Base-by-base conservation (phyloP, 2,888 invertebrate species). In the Amblyjoppa fuscipennis region DNA sequence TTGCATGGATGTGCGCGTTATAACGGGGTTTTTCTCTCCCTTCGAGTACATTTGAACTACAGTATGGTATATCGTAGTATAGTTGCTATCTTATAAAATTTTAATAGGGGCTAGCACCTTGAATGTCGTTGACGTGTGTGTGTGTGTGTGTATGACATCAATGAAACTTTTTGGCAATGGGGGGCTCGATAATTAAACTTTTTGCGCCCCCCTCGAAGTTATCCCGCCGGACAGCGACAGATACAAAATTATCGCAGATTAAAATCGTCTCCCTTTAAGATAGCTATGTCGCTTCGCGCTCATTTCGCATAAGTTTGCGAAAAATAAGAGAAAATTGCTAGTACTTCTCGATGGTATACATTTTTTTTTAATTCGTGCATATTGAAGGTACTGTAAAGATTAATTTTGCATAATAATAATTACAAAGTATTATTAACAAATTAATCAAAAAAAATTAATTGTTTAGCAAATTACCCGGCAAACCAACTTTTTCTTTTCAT, bases 61-160 rank as follows among this genome's bases (percentile, higher is more conserved):
- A 45, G n/a, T 64, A 45, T 31, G 31, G 34, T 5, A 49, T 49
- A 68, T 56, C 41, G 59, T 70, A 51, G 25, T 28, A 59, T 28
- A 59, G 20, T 59, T 25, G 4, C 13, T 45, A 25, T 59, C 25
- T 59, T 59, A 59, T 25, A 59, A 45, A 49, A 78, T 61, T 59
- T 11, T 59, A 38, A 34, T 6, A 49, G 78, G 77, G 68, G 56
- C 13, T 71, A 74, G 80, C 80, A 81, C 68, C 74, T 81, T 73
- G 9, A 64, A 59, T n/a, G 69, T 70, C 31, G 20, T 41, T 56
- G 56, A 80, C 61, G 71, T 31, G 59, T 59, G 28, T 59, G 13
- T 13, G 13, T 4, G 7, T 41, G 7, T 41, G 41, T 56, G 20
- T 56, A 6, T 7, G 64, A 64, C 31, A 64, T 64, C 38, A 31